A percentile compares a stretch with the other conserved stretches of the same genome.
Conservation (phyloP, 2,888 invertebrate species). For the Leptinotarsa juncta region DNA sequence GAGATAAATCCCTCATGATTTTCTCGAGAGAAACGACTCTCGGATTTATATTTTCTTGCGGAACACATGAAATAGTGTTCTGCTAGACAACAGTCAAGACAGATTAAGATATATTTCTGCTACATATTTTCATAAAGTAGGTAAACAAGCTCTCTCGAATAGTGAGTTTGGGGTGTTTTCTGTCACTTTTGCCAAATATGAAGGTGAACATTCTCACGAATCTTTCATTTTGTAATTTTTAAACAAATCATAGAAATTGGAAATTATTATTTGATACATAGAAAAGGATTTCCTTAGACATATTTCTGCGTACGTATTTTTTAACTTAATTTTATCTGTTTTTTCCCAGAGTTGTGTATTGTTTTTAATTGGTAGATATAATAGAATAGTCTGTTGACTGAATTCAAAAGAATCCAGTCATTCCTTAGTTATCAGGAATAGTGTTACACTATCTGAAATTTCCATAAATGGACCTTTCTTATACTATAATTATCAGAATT, state of each 20-base stretch:
- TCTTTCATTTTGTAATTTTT: neutral
- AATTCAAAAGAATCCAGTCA: neutral
- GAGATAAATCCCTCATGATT: neutral
- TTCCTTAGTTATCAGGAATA: neutral
- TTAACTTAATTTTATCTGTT: neutral
- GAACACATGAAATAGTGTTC: conserved; percentile 9
- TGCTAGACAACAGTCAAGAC: neutral
- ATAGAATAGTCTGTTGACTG: neutral
- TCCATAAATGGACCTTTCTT: neutral
- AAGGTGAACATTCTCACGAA: neutral
- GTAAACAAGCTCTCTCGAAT: conserved; percentile 1
- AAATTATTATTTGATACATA: too few relatives aligned
- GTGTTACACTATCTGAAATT: neutral
- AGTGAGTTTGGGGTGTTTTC: neutral
- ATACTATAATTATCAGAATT: neutral
- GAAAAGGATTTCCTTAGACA: too few relatives aligned
- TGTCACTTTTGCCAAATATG: neutral
- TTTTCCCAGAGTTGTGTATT: neutral
- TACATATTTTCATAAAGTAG: conserved; percentile 3
- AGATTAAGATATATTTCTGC: conserved; percentile 9
- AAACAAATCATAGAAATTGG: too few relatives aligned
- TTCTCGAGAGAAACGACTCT: neutral
- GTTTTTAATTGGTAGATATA: neutral
- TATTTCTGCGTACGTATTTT: neutral
- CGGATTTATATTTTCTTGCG: neutral